A percentile compares a stretch with the other conserved stretches of the same genome.
Evolutionary conservation across 2,113 vertebrate species (phyloP).

Genomic region (Ceyx margarethae): DNA sequence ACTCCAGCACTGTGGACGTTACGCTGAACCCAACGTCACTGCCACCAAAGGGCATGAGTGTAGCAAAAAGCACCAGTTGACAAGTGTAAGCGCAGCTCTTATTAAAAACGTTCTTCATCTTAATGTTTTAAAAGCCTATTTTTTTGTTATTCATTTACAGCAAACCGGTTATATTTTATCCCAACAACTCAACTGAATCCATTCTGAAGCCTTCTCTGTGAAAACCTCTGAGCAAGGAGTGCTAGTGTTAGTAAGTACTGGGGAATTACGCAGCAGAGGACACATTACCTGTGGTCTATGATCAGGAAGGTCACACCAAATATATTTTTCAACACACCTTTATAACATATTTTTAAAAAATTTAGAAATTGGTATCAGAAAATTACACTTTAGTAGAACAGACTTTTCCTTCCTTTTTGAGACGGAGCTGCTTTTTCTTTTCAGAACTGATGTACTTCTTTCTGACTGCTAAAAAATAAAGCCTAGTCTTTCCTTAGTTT

Average conservation of each 20-base stretch:
- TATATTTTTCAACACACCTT: neutral
- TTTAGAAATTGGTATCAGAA: neutral
- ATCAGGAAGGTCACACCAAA: neutral
- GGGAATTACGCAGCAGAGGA: neutral
- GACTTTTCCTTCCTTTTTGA: neutral
- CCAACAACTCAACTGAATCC: neutral
- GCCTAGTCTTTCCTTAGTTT: neutral
- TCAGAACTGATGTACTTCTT: neutral
- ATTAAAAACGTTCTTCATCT: slow-evolving; percentile 34
- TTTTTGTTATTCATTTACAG: neutral
- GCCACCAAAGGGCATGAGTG: neutral
- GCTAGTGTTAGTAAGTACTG: neutral
- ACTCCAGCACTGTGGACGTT: neutral
- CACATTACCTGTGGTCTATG: neutral
- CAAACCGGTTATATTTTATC: slow-evolving; percentile 39
- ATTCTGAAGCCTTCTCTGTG: neutral
- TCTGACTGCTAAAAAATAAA: neutral
- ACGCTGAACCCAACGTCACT: neutral
- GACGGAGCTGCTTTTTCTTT: neutral
- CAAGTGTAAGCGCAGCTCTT: neutral
- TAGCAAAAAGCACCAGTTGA: neutral
- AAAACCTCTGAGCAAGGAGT: neutral
- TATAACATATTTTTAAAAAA: neutral
- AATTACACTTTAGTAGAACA: neutral
- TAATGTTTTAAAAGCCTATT: slow-evolving; percentile 22